Evolutionary conservation across 2,888 invertebrate genomes (phyloP), one percentile per base, ranked within the genome.

Genomic region (Limnephilus auricula): DNA sequence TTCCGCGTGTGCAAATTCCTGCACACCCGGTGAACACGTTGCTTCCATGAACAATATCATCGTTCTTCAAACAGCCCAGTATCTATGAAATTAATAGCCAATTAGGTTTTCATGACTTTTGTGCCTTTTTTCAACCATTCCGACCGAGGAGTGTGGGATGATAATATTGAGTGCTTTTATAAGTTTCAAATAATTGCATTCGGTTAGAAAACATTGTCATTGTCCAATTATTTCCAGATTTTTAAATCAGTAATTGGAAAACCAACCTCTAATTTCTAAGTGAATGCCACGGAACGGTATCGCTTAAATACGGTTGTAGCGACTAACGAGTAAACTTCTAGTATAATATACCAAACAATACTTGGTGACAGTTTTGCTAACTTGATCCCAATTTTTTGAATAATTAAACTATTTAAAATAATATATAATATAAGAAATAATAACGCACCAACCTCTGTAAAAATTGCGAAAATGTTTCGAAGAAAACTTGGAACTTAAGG

Each of bases 71-170:
- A 82, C 34, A 18, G 13, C 34, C 10, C 34, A 18, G 34, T 10
- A 32, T 82, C 82, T 18, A 82, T 25, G 18, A 37, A 82, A 34
- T 25, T 25, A 82, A 82, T 82, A 82, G 82, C 82, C 82, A 82
- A 82, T 82, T 82, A 82, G 18, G 0, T 18, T 9, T 9, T 82
- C 12, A 34, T 6, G 65, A 6, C 34, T 82, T 82, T 82, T 32
- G 25, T 82, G 4, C 34, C 9, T n/a, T 82, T 34, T 82, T 82
- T 82, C 31, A 82, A 32, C 10, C 34, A n/a, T 6, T 12, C 5
- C 34, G 4, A 65, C 65, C 10, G 1, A 65, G 6, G 65, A 65
- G n/a, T 65, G n/a, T 65, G 65, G n/a, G n/a, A 65, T 65, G 6
- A 65, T 2, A 65, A 65, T 65, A n/a, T 65, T n/a, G 25, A 65